Evolutionary conservation across 2,888 invertebrate species (phyloP).

Genomic region (Caenorhabditis wallacei): DNA sequence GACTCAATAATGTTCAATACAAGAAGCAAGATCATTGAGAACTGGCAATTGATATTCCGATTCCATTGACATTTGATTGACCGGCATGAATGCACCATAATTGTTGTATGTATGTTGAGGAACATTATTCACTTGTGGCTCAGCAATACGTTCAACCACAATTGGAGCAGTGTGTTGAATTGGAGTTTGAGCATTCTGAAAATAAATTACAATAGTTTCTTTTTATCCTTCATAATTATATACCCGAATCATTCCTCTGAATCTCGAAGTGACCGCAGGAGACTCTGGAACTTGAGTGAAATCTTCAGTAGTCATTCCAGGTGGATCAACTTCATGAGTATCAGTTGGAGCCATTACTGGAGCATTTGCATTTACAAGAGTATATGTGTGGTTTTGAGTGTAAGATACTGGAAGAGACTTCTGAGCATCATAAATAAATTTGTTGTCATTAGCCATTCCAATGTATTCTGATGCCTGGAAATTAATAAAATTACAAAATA

Average conservation of each 20-base stretch:
- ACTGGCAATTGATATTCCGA: conserved; percentile 66
- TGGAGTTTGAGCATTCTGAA: conserved; percentile 46
- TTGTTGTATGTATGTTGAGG: conserved; percentile 25
- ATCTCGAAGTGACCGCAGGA: conserved; percentile 50
- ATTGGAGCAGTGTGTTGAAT: conserved; percentile 46
- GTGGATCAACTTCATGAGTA: conserved; percentile 16
- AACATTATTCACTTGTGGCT: background rate
- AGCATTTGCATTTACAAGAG: conserved; percentile 13
- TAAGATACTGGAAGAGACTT: conserved; percentile 30
- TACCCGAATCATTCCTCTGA: conserved; percentile 53
- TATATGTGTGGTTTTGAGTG: conserved; percentile 38
- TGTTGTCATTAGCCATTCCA: conserved; percentile 62
- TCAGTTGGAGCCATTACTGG: conserved; percentile 10
- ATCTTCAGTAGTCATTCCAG: conserved; percentile 48
- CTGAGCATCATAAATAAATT: conserved; percentile 59
- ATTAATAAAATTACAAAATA: background rate
- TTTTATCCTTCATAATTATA: no score
- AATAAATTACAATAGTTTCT: background rate
- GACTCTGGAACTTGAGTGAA: conserved; percentile 61
- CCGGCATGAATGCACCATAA: conserved; percentile 57
- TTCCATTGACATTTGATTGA: conserved; percentile 51
- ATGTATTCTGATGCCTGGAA: conserved; percentile 59
- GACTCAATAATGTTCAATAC: conserved; percentile 60
- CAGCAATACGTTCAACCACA: conserved; percentile 56
- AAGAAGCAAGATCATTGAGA: conserved; percentile 64